Conservation (phyloP, 2,888 invertebrate genomes). For the Thumatha senex region DNA sequence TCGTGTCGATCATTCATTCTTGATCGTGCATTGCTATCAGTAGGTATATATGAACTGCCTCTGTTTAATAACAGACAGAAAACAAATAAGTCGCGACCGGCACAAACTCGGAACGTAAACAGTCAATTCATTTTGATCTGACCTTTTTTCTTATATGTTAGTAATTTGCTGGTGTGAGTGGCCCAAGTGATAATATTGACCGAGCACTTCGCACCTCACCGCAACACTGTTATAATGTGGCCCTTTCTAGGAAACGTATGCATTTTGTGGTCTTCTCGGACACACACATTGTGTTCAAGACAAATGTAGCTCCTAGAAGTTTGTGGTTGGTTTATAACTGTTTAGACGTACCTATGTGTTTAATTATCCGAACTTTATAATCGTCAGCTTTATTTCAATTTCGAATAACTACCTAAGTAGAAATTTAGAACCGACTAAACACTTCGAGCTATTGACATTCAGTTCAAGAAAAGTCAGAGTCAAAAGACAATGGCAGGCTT, state of each 20-base stretch:
- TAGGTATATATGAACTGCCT: constrained; percentile 3
- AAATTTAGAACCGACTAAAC: too few relatives aligned
- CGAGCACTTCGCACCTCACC: constrained; percentile 72
- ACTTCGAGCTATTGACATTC: too few relatives aligned
- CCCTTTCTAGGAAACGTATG: constrained; percentile 66
- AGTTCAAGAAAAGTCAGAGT: too few relatives aligned
- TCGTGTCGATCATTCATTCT: background rate
- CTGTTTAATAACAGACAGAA: constrained; percentile 26
- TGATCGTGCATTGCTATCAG: background rate
- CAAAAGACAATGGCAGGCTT: too few relatives aligned
- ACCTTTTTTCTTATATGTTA: constrained; percentile 55
- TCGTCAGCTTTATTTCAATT: background rate
- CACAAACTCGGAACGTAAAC: constrained; percentile 51
- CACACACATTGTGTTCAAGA: constrained; percentile 46
- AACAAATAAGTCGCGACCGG: constrained; percentile 38
- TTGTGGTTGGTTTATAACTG: background rate
- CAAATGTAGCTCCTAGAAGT: constrained; percentile 35
- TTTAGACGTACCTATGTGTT: background rate
- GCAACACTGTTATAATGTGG: constrained; percentile 53
- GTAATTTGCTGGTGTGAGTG: constrained; percentile 62
- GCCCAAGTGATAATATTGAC: constrained; percentile 62
- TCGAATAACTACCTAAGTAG: background rate
- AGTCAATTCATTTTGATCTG: constrained; percentile 56
- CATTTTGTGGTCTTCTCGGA: constrained; percentile 48
- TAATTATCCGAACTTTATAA: background rate